phyloP scores from a whole-genome alignment of 2,113 vertebrate species.

The Urocitellus parryii region DNA sequence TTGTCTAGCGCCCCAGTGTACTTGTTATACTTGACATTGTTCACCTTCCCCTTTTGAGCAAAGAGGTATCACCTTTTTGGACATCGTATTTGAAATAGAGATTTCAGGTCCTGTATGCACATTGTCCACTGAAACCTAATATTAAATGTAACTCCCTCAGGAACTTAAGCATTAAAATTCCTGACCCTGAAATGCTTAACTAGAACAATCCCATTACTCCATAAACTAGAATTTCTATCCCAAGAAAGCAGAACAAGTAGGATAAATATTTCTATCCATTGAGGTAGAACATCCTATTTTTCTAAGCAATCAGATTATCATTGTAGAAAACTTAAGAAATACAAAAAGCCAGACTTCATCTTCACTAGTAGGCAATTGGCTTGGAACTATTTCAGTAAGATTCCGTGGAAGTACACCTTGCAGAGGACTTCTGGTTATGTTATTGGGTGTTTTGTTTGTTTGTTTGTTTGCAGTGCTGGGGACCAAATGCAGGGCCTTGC shows the following conservation, averaged over 20 bases:
- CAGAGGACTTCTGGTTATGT: background rate
- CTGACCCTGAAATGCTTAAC: background rate
- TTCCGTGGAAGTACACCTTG: background rate
- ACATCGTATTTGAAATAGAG: background rate
- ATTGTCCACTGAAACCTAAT: background rate
- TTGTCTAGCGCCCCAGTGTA: background rate
- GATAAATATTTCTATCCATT: background rate
- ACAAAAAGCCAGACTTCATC: background rate
- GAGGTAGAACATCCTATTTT: background rate
- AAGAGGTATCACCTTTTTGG: background rate
- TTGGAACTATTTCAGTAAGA: background rate
- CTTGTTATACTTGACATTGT: background rate
- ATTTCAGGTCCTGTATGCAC: background rate
- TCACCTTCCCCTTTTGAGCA: background rate
- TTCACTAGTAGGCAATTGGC: background rate
- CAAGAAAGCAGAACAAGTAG: background rate
- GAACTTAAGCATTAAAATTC: background rate
- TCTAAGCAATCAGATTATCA: background rate
- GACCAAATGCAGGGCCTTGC: background rate
- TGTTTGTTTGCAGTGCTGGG: background rate
- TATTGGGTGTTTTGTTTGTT: background rate
- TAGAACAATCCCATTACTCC: background rate
- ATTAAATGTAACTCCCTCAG: background rate
- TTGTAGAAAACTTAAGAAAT: background rate
- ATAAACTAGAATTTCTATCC: background rate